phyloP scores from a whole-genome alignment of 2,797 vertebrate species.

The Halcyon badia region DNA sequence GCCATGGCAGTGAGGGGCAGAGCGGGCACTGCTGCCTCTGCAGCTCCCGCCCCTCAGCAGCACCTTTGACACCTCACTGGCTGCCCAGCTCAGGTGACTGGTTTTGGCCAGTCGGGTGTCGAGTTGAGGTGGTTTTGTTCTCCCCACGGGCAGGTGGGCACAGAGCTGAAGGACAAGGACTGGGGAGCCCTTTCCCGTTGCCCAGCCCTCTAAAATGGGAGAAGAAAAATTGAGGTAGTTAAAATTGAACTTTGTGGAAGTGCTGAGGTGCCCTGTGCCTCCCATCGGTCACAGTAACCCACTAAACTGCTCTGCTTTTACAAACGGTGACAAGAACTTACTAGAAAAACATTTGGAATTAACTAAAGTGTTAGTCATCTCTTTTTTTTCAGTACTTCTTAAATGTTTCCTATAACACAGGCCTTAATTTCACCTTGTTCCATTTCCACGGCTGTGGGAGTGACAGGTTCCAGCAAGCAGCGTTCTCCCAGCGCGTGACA shows the following conservation, averaged over 20 bases:
- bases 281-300: not conserved
- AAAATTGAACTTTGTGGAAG: not conserved
- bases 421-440: not conserved
- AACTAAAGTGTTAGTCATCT: not conserved
- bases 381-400: fast-evolving
- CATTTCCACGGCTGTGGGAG: not conserved
- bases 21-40: fast-evolving
- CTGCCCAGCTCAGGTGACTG: fast-evolving
- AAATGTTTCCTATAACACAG: not conserved
- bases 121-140: not conserved
- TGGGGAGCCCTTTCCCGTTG: fast-evolving
- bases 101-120: not conserved
- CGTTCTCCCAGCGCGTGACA: fast-evolving
- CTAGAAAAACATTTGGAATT: not conserved
- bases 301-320: not conserved
- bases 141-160: fast-evolving
- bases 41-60: not conserved
- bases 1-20: not conserved
- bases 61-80: not conserved
- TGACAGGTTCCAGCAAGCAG: not conserved
- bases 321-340: not conserved
- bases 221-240: fast-evolving
- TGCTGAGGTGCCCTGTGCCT: not conserved
- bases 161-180: fast-evolving
- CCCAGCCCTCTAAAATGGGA: fast-evolving